phyloP scores from a whole-genome alignment of 2,888 invertebrate species.

The Agrochola macilenta region DNA sequence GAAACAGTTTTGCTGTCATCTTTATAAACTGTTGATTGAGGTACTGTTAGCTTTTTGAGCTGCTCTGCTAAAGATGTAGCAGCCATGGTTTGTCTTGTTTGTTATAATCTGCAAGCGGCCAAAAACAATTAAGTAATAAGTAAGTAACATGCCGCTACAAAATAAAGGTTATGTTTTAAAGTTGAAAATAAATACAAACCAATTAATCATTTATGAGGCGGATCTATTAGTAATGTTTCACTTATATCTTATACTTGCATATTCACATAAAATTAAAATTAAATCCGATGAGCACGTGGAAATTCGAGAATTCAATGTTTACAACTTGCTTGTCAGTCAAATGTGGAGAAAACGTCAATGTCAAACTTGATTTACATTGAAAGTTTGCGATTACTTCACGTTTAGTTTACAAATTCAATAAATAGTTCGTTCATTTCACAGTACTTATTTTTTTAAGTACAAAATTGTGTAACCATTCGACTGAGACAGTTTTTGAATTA shows the following conservation, averaged over 20 bases:
- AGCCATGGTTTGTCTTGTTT: conserved; percentile 73
- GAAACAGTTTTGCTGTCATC: conserved; percentile 94
- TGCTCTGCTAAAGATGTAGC: conserved; percentile 95
- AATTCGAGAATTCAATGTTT: conserved; percentile 39
- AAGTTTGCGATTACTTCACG: background rate
- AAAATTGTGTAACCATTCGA: too few relatives aligned
- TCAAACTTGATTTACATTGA: background rate
- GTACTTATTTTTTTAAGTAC: too few relatives aligned
- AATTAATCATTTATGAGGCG: background rate
- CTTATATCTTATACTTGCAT: background rate
- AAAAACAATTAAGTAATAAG: background rate
- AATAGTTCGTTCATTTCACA: background rate
- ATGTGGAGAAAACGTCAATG: background rate
- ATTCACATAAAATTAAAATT: background rate
- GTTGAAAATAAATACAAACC: conserved; percentile 21
- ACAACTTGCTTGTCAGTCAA: conserved; percentile 6
- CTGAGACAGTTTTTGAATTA: too few relatives aligned
- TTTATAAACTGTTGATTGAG: conserved; percentile 93
- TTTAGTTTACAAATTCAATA: background rate
- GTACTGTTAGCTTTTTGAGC: conserved; percentile 93
- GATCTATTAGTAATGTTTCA: background rate
- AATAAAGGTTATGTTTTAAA: conserved; percentile 18
- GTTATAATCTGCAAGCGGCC: conserved; percentile 32
- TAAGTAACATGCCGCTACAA: conserved; percentile 6
- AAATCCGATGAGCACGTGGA: conserved; percentile 29